Evolutionary conservation across 2,888 invertebrate species (phyloP).

Genomic region (Tenthredo notha): DNA sequence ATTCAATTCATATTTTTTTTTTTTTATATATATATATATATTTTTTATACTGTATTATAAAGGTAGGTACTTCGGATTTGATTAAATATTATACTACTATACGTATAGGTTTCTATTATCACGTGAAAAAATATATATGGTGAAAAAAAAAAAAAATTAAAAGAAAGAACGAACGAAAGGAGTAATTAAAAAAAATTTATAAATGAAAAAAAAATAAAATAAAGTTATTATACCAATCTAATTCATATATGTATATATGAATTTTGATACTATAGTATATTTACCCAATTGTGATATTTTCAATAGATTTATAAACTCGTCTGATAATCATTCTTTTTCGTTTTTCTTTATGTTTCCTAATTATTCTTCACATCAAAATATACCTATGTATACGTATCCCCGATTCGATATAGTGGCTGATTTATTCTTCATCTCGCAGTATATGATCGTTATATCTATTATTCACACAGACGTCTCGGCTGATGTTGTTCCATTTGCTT

Average conservation of each 20-base stretch:
- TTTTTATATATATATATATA: not conserved
- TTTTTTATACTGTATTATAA: too few relatives aligned
- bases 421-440: not conserved
- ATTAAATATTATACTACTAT: not conserved
- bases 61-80: not conserved
- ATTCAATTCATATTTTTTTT: too few relatives aligned
- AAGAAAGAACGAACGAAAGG: not conserved
- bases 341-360: not conserved
- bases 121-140: not conserved
- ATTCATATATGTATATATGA: too few relatives aligned
- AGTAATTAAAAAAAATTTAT: not conserved
- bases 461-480: constrained; percentile 74
- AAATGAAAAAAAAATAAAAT: not conserved
- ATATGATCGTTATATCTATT: not conserved
- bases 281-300: not conserved
- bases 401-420: not conserved
- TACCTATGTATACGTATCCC: not conserved
- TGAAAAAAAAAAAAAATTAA: not conserved
- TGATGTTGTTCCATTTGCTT: constrained; percentile 74
- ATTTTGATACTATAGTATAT: too few relatives aligned
- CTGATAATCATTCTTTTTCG: not conserved
- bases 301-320: not conserved
- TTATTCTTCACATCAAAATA: not conserved
- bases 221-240: not conserved
- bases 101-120: not conserved